Evolutionary conservation across 2,888 invertebrate genomes (phyloP).

Genomic region (Apocheima hispidaria): DNA sequence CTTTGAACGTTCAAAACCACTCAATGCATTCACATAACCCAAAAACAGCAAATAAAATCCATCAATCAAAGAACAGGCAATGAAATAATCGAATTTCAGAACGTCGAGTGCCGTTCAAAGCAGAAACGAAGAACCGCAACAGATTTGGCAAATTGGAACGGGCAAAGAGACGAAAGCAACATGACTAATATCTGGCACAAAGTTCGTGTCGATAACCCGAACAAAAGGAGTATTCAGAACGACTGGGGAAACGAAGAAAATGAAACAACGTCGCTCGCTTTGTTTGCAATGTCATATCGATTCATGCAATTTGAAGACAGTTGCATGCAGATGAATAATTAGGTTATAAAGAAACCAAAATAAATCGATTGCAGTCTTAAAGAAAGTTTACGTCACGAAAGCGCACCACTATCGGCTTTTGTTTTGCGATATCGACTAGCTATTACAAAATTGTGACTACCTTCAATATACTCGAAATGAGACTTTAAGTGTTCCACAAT

Average conservation of each 20-base stretch:
- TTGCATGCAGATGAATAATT: conserved; percentile 75
- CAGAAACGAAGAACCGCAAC: conserved; percentile 79
- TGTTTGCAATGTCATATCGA: conserved; percentile 47
- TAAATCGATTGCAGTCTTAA: conserved; percentile 46
- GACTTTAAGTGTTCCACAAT: conserved; percentile 47
- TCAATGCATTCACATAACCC: conserved; percentile 60
- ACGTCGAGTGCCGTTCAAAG: conserved; percentile 81
- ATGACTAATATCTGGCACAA: conserved; percentile 81
- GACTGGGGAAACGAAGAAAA: conserved; percentile 60
- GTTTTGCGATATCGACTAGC: conserved; percentile 57
- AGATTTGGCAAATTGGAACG: conserved; percentile 68
- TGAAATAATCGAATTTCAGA: conserved; percentile 82
- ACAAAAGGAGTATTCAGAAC: conserved; percentile 64
- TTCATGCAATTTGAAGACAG: conserved; percentile 33
- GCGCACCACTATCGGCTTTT: conserved; percentile 64
- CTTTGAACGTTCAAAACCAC: conserved; percentile 71
- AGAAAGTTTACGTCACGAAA: conserved; percentile 73
- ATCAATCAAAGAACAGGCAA: conserved; percentile 83
- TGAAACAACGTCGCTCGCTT: conserved; percentile 46
- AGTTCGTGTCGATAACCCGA: conserved; percentile 78
- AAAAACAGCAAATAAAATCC: conserved; percentile 69
- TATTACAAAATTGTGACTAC: conserved; percentile 6
- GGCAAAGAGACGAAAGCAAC: conserved; percentile 59
- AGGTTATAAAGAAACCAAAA: conserved; percentile 60
- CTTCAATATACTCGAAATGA: conserved; percentile 42